Evolutionary conservation across 2,113 vertebrate genomes (phyloP), one percentile per base, ranked within the genome.

Genomic region (Genyomyrus donnyi): DNA sequence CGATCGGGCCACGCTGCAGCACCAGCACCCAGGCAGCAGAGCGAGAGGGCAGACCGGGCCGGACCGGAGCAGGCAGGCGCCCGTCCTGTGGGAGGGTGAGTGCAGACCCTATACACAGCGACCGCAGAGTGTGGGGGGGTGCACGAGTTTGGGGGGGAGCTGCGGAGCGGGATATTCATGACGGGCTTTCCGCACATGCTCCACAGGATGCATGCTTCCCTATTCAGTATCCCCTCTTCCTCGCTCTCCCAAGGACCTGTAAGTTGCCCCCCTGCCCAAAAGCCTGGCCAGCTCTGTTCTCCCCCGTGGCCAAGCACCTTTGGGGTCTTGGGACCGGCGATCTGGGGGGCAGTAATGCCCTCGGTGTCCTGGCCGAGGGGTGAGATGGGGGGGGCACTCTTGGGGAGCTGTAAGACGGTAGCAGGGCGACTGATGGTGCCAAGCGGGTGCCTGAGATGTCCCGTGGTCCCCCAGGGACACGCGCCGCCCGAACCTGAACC

Each of bases 1-100:
- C 89, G 91, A 92, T 92, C 93, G 95, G 93, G 93, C 95, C 91
- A 93, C 92, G 92, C 93, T 93, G 94, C 93, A 13, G 88, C 58
- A 24, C 56, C 45, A 6, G 39, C 35, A 66, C 42, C 4, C 35
- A 39, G 53, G 53, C 50, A 2, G 15, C 50, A 56, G 87, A 58
- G 1, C 87, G 87, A 39, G 31, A 21, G 53, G 50, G 39, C 35
- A 31, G 35, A 88, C 31, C 27, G 53, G 87, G 31, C 42, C 53
- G 39, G 87, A 19, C 31, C 42, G 58, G 53, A 46, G 56, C 5
- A 58, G 31, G 62, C n/a, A 31, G 62, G 62, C 9, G 10, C 10
- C n/a, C 27, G 62, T 70, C 62, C 62, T 31, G n/a, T 27, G 62
- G 62, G n/a, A 85, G 50, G 85, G 85, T 87, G 85, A 87, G 85